Evolutionary conservation across 1,140 invertebrate genomes (phyloP).

Genomic region (Colletes gigas): DNA sequence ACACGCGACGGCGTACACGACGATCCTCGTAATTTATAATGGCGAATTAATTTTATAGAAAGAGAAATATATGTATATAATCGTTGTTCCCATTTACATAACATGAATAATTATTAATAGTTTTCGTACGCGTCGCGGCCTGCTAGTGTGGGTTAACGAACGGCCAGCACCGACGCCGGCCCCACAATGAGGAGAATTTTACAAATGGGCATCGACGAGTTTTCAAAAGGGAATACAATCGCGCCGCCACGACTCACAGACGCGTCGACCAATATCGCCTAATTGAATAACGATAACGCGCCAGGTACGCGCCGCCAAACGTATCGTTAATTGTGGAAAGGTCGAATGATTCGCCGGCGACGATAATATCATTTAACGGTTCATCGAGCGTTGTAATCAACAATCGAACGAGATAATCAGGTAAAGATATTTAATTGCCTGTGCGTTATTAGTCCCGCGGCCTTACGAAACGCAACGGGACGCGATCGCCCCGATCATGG

Average conservation of each 20-base stretch:
- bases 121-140: neutral
- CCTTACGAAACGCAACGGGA: slow-evolving; percentile 4
- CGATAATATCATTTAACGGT: slow-evolving; percentile 44
- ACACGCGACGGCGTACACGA: slow-evolving; percentile 3
- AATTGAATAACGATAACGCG: slow-evolving; percentile 38
- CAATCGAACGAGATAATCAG: slow-evolving; percentile 33
- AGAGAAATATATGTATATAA: neutral
- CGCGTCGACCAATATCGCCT: slow-evolving; percentile 16
- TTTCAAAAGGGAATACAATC: neutral
- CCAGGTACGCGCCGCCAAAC: slow-evolving; percentile 4
- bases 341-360: slow-evolving; percentile 31
- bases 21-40: slow-evolving; percentile 40
- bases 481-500: neutral
- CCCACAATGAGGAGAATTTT: neutral
- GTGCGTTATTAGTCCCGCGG: neutral
- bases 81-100: slow-evolving; percentile 23
- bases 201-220: neutral
- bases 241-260: neutral
- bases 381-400: slow-evolving; percentile 38
- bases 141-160: neutral
- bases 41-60: slow-evolving; percentile 45
- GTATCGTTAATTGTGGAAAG: slow-evolving; percentile 21
- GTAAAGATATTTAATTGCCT: slow-evolving; percentile 38
- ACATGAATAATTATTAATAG: slow-evolving; percentile 44
- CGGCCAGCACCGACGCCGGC: neutral